phyloP scores from a whole-genome alignment of 1,140 invertebrate genomes.

The Panagrolaimus sp. region DNA sequence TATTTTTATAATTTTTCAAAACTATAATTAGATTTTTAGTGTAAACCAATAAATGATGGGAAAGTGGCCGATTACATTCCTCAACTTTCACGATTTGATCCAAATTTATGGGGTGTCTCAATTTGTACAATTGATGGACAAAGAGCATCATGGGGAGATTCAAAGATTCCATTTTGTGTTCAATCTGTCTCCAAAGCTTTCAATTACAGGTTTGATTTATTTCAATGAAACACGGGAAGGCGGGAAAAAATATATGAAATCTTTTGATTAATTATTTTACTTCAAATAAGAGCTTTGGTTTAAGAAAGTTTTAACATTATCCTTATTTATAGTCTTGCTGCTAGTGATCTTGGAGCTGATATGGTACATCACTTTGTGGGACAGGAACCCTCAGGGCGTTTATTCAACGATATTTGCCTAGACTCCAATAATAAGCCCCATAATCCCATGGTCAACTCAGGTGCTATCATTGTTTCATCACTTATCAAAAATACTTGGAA shows the following conservation, averaged over 20 bases:
- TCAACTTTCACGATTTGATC: conserved; percentile 56
- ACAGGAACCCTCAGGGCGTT: conserved; percentile 87
- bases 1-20: not conserved
- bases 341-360: conserved; percentile 43
- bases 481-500: conserved; percentile 42
- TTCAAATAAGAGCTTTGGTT: too few species aligned
- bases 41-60: conserved; percentile 38
- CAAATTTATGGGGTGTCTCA: conserved; percentile 62
- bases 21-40: conserved; percentile 20
- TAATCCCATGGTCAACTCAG: conserved; percentile 98
- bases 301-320: too few species aligned
- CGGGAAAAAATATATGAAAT: too few species aligned
- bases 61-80: conserved; percentile 58
- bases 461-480: conserved; percentile 74
- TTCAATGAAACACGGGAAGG: too few species aligned
- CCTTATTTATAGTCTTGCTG: conserved; percentile 22
- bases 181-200: conserved; percentile 71
- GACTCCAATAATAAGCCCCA: conserved; percentile 72
- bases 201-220: conserved; percentile 65
- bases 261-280: too few species aligned
- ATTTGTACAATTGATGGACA: conserved; percentile 64
- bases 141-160: conserved; percentile 48
- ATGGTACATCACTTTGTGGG: conserved; percentile 72
- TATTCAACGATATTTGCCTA: conserved; percentile 91
- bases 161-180: conserved; percentile 52